Evolutionary conservation across 2,113 vertebrate genomes (phyloP).

Genomic region (Coreoperca whiteheadi): DNA sequence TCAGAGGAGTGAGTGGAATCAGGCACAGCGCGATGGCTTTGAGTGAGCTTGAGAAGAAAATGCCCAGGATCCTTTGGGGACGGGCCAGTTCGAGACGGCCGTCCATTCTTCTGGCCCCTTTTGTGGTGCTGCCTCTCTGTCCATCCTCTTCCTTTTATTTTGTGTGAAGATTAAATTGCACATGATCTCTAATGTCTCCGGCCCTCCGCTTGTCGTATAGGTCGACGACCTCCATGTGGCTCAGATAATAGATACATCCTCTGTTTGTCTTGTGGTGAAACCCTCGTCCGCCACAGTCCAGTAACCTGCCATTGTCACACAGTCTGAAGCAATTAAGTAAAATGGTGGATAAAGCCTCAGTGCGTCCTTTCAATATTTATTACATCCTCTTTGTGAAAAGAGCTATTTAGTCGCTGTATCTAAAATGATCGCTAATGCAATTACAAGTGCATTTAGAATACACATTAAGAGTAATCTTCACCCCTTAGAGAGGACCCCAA

Average conservation of each 20-base stretch:
- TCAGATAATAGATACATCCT: slow-evolving; percentile 97
- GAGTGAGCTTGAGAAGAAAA: slow-evolving; percentile 87
- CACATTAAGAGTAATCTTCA: slow-evolving; percentile 75
- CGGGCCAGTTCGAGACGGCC: slow-evolving; percentile 84
- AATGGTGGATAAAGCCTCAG: slow-evolving; percentile 87
- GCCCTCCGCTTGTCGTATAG: slow-evolving; percentile 90
- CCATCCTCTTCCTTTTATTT: slow-evolving; percentile 88
- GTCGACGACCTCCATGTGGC: slow-evolving; percentile 90
- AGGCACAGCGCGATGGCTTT: slow-evolving; percentile 76
- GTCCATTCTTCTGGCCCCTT: slow-evolving; percentile 90
- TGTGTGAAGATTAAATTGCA: slow-evolving; percentile 99
- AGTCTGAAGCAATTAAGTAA: slow-evolving; percentile 97
- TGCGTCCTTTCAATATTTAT: slow-evolving; percentile 89
- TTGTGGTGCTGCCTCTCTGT: slow-evolving; percentile 85
- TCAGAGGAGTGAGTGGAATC: slow-evolving; percentile 91
- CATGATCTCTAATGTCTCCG: slow-evolving; percentile 94
- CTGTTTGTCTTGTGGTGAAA: slow-evolving; percentile 82
- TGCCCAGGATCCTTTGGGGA: slow-evolving; percentile 88
- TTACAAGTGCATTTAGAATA: slow-evolving; percentile 83
- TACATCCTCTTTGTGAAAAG: slow-evolving; percentile 81
- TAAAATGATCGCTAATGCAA: slow-evolving; percentile 82
- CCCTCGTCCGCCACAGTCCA: slow-evolving; percentile 91
- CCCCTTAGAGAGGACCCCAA: slow-evolving; percentile 59
- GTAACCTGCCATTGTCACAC: slow-evolving; percentile 91
- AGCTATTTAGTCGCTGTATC: slow-evolving; percentile 83